A percentile compares a stretch with the other conserved stretches of the same genome.
Evolutionary conservation across 2,888 invertebrate genomes (phyloP).

Genomic region (Cerceris ruficornis): DNA sequence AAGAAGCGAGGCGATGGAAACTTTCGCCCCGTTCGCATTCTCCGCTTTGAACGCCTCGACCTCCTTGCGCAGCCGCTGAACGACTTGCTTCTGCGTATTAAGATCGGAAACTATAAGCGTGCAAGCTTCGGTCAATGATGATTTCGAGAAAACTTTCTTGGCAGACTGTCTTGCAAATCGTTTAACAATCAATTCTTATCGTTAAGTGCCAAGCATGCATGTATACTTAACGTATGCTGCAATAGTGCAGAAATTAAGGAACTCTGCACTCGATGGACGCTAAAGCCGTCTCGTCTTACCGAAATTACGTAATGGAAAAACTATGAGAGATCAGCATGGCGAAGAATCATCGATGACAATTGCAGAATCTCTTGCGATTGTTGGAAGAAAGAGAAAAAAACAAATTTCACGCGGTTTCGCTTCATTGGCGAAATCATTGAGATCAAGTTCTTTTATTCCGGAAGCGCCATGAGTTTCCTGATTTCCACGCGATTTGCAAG

Average conservation of each 20-base stretch:
- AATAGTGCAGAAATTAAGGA: background rate
- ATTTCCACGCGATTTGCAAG: no score
- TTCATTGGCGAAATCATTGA: no score
- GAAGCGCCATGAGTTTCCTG: no score
- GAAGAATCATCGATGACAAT: no score
- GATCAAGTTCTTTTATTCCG: no score
- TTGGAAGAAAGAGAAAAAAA: no score
- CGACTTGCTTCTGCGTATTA: constrained; percentile 83
- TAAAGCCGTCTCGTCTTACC: no score
- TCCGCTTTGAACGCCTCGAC: constrained; percentile 83
- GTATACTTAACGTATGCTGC: constrained; percentile 7
- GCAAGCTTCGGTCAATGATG: constrained; percentile 36
- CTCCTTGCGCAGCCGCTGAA: constrained; percentile 84
- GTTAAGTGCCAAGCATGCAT: constrained; percentile 15
- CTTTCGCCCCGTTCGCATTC: constrained; percentile 74
- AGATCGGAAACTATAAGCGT: constrained; percentile 42
- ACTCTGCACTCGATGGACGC: background rate
- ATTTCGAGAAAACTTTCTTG: constrained; percentile 50
- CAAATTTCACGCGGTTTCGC: no score
- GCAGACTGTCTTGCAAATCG: constrained; percentile 40
- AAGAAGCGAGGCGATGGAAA: constrained; percentile 74
- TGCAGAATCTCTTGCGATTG: no score
- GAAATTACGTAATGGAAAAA: no score
- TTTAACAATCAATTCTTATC: constrained; percentile 33
- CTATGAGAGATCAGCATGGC: no score